These are phyloP conservation scores for Lochmaea capreae DNA, from an alignment of 2,888 invertebrate genomes.

Conservation along the genomic window DNA sequence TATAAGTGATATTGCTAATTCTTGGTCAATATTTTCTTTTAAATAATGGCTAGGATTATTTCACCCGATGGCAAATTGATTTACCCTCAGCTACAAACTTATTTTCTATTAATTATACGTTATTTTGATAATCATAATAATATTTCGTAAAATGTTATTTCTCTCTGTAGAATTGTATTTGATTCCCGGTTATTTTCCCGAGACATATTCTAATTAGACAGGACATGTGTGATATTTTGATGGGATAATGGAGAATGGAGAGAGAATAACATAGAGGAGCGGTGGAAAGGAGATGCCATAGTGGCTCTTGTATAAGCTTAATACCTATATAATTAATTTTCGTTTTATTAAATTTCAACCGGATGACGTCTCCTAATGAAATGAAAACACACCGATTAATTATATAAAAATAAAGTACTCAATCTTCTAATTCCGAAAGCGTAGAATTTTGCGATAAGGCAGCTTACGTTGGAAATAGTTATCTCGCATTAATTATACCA, in stretches of 20 bases:
- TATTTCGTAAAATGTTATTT: constrained; percentile 29
- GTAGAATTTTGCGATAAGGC: constrained; percentile 30
- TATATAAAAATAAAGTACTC: constrained; percentile 53
- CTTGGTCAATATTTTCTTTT: no score
- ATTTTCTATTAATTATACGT: background rate
- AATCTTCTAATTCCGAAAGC: constrained; percentile 44
- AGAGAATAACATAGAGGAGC: constrained; percentile 35
- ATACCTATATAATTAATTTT: constrained; percentile 55
- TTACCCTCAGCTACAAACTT: background rate
- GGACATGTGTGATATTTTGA: constrained; percentile 39
- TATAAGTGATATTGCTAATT: no score
- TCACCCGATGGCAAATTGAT: background rate
- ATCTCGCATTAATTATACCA: background rate
- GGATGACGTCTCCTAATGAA: constrained; percentile 56
- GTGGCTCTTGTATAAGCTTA: constrained; percentile 44
- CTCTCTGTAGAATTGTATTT: constrained; percentile 31
- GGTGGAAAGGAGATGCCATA: constrained; percentile 18
- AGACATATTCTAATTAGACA: constrained; percentile 35
- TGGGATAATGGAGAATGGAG: constrained; percentile 39
- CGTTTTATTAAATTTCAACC: constrained; percentile 55
- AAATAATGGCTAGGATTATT: no score
- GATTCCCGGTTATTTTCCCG: constrained; percentile 28
- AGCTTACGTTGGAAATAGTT: constrained; percentile 14
- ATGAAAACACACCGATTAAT: constrained; percentile 56
- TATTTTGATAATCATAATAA: constrained; percentile 24